Percentiles rank a stretch among this genome's conserved stretches.
Evolutionary conservation across 1,140 invertebrate genomes (phyloP).

Genomic region (Plutomurus gul): DNA sequence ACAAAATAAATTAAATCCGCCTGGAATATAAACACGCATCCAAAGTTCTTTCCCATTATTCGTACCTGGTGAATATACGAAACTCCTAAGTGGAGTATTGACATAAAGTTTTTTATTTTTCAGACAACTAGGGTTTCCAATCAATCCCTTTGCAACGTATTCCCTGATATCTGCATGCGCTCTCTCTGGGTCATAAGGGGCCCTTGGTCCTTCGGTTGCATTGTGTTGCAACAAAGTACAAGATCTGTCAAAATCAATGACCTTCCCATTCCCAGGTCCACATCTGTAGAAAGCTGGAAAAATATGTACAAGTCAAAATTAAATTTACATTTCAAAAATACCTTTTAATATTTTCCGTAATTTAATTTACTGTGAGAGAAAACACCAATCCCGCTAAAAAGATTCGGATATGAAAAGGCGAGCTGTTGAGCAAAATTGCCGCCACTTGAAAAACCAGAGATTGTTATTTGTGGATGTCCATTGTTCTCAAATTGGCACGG

Average conservation of each 20-base stretch:
- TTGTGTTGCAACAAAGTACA: slow-evolving; percentile 1
- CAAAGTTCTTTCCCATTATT: neutral
- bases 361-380: slow-evolving; percentile 35
- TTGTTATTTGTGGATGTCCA: neutral
- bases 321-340: neutral
- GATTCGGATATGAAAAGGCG: slow-evolving; percentile 33
- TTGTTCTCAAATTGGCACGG: too few species aligned
- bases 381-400: slow-evolving; percentile 29
- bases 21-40: too few species aligned
- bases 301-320: neutral
- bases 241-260: slow-evolving; percentile 8
- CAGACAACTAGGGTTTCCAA: slow-evolving; percentile 31
- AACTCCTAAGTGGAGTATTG: neutral
- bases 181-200: neutral
- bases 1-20: neutral
- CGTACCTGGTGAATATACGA: slow-evolving; percentile 20
- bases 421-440: slow-evolving; percentile 44
- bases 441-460: slow-evolving; percentile 37
- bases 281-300: slow-evolving; percentile 9
- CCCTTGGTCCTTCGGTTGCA: neutral
- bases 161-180: slow-evolving; percentile 13
- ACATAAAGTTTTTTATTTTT: slow-evolving; percentile 19
- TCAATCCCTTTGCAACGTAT: slow-evolving; percentile 4
- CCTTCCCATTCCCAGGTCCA: slow-evolving; percentile 1
- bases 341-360: neutral